Percentiles rank a stretch among this genome's conserved stretches.
Evolutionary conservation across 2,888 invertebrate species (phyloP).

Genomic region (Caenorhabditis sp.): DNA sequence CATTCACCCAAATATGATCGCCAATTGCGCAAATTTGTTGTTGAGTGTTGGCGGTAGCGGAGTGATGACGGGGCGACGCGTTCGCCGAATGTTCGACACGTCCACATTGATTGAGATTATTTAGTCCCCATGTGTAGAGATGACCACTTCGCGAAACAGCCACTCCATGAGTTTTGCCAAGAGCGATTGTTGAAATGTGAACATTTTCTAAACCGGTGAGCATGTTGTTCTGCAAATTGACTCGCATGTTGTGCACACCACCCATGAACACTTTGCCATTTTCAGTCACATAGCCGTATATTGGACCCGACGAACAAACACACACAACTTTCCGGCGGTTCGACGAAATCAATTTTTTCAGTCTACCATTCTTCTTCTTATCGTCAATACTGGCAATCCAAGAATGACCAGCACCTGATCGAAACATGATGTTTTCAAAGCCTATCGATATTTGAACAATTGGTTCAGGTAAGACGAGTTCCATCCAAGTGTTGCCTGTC

Average conservation of each 20-base stretch:
- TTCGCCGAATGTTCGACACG: constrained; percentile 30
- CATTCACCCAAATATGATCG: constrained; percentile 77
- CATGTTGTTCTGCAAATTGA: constrained; percentile 47
- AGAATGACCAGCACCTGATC: constrained; percentile 65
- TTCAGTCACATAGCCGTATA: constrained; percentile 88
- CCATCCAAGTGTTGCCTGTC: constrained; percentile 61
- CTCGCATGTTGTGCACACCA: constrained; percentile 75
- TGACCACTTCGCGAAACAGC: constrained; percentile 86
- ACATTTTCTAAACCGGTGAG: constrained; percentile 38
- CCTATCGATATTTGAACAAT: constrained; percentile 62
- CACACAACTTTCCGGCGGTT: constrained; percentile 71
- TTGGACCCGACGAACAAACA: constrained; percentile 90
- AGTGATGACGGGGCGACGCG: constrained; percentile 41
- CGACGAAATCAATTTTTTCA: constrained; percentile 37
- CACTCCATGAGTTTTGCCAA: constrained; percentile 96
- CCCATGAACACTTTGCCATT: constrained; percentile 86
- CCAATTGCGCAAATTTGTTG: constrained; percentile 34
- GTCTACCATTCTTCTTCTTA: constrained; percentile 41
- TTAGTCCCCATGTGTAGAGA: constrained; percentile 93
- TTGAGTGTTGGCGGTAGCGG: constrained; percentile 10
- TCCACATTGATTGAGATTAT: constrained; percentile 97
- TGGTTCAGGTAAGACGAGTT: constrained; percentile 61
- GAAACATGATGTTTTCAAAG: constrained; percentile 52
- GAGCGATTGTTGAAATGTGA: constrained; percentile 77
- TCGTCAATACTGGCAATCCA: constrained; percentile 63